Evolutionary conservation across 2,113 vertebrate species (phyloP), one percentile per base, ranked within the genome.

Genomic region (Tragelaphus scriptus): DNA sequence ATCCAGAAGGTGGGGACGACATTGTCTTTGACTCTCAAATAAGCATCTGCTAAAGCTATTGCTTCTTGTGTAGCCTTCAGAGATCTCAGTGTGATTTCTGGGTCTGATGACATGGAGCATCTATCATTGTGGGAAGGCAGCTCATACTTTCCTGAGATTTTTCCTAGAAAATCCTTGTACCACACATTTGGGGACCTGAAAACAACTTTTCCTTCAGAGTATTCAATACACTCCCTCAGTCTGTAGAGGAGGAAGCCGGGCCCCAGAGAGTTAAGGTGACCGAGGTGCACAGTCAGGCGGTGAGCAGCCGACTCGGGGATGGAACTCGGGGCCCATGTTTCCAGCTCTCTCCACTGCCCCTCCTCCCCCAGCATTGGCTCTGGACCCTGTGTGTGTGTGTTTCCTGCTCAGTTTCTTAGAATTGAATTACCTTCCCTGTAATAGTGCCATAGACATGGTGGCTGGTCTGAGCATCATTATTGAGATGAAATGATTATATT

Each of bases 281-380:
- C 1, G 7, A 8, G 25, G 28, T 0, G 0, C 25, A 2, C 8
- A 1, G 12, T 28, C 15, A 49, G 25, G 30, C 17, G 4, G n/a
- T n/a, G 28, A n/a, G 5, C 5, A 71, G 59, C 28, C 4, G 3
- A 36, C 5, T 15, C 1, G 0, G 32, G 25, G 7, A 40, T 15
- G 25, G 92, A 16, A 23, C 30, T 21, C 30, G 23, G 71, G 21
- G 11, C 10, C 12, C 49, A 21, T 3, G 14, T 30, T 81, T n/a
- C 32, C 75, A 71, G 10, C n/a, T 49, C 1, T 28, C 26, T 71
- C 19, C 3, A 2, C 8, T 1, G 2, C 36, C 7, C 30, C 5
- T 84, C 23, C 44, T n/a, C 51, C 13, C 11, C 65, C 16, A 59
- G 16, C 44, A 21, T 9, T 68, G 58, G 11, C 44, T 49, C 15